These are phyloP conservation scores for Plodia interpunctella DNA, from an alignment of 1,140 invertebrate genomes.

Conservation along the genomic window DNA sequence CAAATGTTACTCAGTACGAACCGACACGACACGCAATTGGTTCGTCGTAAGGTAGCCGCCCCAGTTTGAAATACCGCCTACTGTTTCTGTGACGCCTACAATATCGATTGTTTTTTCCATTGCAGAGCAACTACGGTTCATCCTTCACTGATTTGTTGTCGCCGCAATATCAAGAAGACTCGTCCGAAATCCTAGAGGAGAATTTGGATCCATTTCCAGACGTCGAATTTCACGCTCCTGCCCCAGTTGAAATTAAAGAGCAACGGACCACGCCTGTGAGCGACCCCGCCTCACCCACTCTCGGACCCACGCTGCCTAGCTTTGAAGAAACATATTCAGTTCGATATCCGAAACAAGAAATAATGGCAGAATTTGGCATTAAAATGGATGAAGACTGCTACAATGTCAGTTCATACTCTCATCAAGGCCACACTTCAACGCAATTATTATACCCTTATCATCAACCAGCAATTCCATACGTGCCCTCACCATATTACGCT, in stretches of 20 bases:
- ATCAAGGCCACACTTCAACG: conserved; percentile 72
- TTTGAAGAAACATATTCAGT: conserved; percentile 92
- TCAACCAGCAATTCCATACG: conserved; percentile 76
- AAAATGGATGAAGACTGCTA: conserved; percentile 90
- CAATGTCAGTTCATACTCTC: conserved; percentile 79
- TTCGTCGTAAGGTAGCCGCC: conserved; percentile 41
- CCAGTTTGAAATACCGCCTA: conserved; percentile 53
- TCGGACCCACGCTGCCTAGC: conserved; percentile 85
- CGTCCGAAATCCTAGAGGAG: conserved; percentile 73
- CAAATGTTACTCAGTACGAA: background rate
- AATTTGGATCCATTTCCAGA: conserved; percentile 75
- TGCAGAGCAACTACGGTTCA: conserved; percentile 77
- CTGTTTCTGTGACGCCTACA: conserved; percentile 50
- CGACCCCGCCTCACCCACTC: conserved; percentile 60
- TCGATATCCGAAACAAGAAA: conserved; percentile 79
- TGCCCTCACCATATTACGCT: conserved; percentile 76
- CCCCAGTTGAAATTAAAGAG: conserved; percentile 59
- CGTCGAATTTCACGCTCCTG: conserved; percentile 72
- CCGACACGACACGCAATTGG: conserved; percentile 48
- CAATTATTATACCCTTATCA: conserved; percentile 80
- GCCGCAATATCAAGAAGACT: conserved; percentile 75
- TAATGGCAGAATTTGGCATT: conserved; percentile 78
- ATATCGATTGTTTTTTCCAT: conserved; percentile 66
- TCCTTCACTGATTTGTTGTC: conserved; percentile 76
- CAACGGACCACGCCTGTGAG: conserved; percentile 61